Percentiles rank a stretch among this genome's conserved stretches.
These are phyloP conservation scores for Dicentrarchus labrax DNA, from an alignment of 2,113 vertebrate genomes.

Conservation along the genomic window DNA sequence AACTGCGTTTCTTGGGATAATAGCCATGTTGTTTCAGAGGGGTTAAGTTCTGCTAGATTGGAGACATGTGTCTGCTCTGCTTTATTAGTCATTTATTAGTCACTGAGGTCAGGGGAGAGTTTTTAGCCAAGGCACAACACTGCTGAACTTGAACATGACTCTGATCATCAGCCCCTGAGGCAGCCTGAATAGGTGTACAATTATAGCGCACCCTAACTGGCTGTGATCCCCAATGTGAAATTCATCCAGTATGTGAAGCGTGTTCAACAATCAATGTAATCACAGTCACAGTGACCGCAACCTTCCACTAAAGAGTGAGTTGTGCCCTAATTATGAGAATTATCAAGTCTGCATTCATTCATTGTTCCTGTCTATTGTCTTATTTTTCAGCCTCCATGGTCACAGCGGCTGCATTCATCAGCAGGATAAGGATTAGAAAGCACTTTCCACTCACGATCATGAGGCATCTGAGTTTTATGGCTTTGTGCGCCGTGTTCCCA, in stretches of 20 bases:
- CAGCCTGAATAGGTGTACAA: constrained; percentile 56
- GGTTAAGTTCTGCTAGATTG: constrained; percentile 70
- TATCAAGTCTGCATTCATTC: constrained; percentile 52
- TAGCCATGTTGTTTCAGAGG: constrained; percentile 64
- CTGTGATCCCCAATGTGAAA: constrained; percentile 37
- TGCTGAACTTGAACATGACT: constrained; percentile 65
- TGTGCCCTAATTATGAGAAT: constrained; percentile 55
- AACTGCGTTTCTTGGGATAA: constrained; percentile 68
- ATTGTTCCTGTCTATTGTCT: constrained; percentile 64
- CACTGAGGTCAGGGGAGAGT: constrained; percentile 69
- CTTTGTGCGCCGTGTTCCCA: constrained; percentile 6
- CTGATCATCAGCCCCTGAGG: constrained; percentile 68
- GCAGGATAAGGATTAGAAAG: constrained; percentile 47
- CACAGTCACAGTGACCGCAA: constrained; percentile 53
- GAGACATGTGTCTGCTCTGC: constrained; percentile 76
- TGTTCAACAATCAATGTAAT: constrained; percentile 64
- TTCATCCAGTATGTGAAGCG: constrained; percentile 53
- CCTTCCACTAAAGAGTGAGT: constrained; percentile 48
- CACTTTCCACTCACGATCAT: constrained; percentile 53
- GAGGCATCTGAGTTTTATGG: constrained; percentile 52
- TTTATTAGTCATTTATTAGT: constrained; percentile 82
- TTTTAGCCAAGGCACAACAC: constrained; percentile 76
- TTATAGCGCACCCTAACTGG: constrained; percentile 59
- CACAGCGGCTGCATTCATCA: constrained; percentile 62
- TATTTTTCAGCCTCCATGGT: constrained; percentile 28